These are phyloP conservation scores for Pterostichus madidus DNA, from an alignment of 2,888 invertebrate species.

Conservation along the genomic window DNA sequence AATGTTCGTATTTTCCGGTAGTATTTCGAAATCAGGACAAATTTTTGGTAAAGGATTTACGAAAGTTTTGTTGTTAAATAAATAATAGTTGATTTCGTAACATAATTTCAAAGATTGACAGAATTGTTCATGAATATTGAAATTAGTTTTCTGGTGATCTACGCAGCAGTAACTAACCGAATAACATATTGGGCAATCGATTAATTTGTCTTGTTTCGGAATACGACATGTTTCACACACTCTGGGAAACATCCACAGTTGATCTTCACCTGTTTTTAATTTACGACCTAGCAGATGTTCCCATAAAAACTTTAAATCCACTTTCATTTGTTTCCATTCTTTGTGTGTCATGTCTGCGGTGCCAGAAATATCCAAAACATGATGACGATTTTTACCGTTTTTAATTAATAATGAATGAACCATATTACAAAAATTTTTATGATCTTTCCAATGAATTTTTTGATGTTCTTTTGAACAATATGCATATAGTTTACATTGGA, in stretches of 20 bases:
- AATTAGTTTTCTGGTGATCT: conserved; percentile 64
- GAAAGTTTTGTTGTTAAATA: conserved; percentile 37
- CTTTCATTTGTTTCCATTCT: conserved; percentile 68
- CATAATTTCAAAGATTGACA: conserved; percentile 41
- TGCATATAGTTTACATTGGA: conserved; percentile 68
- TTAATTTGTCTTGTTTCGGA: conserved; percentile 66
- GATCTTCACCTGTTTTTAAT: conserved; percentile 70
- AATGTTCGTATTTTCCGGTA: conserved; percentile 47
- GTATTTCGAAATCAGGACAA: conserved; percentile 5
- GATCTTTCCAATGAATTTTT: conserved; percentile 68
- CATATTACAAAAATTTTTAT: conserved; percentile 68
- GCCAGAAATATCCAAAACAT: conserved; percentile 49
- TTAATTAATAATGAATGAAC: conserved; percentile 43
- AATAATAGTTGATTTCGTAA: conserved; percentile 57
- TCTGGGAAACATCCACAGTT: conserved; percentile 73
- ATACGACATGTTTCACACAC: conserved; percentile 71
- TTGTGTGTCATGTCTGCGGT: conserved; percentile 41
- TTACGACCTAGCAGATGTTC: conserved; percentile 69
- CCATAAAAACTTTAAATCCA: conserved; percentile 69
- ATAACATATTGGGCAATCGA: conserved; percentile 67
- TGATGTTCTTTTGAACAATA: conserved; percentile 70
- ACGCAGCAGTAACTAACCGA: conserved; percentile 67
- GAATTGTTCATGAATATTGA: conserved; percentile 16
- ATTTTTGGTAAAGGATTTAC: conserved; percentile 20
- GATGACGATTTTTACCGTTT: conserved; percentile 53